phyloP scores from a whole-genome alignment of 2,113 vertebrate genomes.

The Trinectes maculatus region DNA sequence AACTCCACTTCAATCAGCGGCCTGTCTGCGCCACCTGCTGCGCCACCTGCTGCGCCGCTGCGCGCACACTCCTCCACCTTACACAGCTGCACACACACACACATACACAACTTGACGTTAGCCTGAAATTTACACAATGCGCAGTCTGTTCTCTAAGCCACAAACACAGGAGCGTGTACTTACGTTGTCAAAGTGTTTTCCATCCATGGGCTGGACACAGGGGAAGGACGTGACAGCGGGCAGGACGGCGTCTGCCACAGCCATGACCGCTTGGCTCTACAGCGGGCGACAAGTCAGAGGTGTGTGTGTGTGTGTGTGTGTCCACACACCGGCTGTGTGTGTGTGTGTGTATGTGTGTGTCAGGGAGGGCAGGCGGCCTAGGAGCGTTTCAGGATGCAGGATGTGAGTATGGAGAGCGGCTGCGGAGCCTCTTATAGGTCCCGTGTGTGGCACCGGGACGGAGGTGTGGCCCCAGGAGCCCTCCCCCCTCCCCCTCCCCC shows the following conservation, averaged over 20 bases:
- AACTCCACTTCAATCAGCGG: slow-evolving; percentile 79
- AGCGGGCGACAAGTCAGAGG: background rate
- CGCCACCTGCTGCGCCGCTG: slow-evolving; percentile 45
- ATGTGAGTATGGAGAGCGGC: slow-evolving; percentile 8
- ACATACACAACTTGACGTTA: background rate
- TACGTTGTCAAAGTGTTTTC: slow-evolving; percentile 76
- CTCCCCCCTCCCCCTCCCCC: background rate
- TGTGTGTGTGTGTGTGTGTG: background rate
- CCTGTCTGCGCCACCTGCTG: slow-evolving; percentile 52
- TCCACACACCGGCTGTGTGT: slow-evolving; percentile 23
- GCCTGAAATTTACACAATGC: no score
- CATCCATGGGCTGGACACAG: slow-evolving; percentile 61
- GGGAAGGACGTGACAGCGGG: slow-evolving; percentile 66
- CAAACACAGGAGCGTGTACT: slow-evolving; percentile 44
- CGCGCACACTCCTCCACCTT: slow-evolving; percentile 56
- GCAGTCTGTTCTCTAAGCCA: no score
- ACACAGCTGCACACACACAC: slow-evolving; percentile 60
- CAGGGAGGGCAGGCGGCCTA: background rate
- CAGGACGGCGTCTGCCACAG: slow-evolving; percentile 75
- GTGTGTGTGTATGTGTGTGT: background rate
- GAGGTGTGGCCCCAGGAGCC: slow-evolving; percentile 45
- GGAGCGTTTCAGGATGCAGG: slow-evolving; percentile 40
- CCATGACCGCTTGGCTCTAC: slow-evolving; percentile 60
- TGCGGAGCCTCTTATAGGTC: slow-evolving; percentile 45
- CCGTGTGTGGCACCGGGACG: background rate